Conservation (phyloP, 2,888 invertebrate genomes). For the Nysson spinosus region DNA sequence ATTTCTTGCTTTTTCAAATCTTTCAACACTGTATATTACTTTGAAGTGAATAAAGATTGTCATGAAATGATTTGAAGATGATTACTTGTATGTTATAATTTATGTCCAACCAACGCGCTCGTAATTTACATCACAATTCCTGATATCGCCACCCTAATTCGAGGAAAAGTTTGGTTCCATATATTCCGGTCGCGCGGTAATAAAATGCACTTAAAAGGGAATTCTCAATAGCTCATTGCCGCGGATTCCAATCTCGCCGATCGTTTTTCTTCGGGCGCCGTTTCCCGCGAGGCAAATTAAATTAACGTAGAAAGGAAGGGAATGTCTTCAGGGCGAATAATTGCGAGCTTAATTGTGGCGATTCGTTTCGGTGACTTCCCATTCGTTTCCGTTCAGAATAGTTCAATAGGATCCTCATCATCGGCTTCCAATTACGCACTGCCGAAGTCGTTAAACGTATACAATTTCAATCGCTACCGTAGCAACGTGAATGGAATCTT, state of each 20-base stretch:
- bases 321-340: slow-evolving; percentile 55
- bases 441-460: slow-evolving; percentile 25
- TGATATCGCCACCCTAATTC: slow-evolving; percentile 5
- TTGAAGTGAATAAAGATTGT: too few relatives aligned
- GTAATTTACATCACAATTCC: too few relatives aligned
- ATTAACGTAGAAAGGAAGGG: slow-evolving; percentile 45
- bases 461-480: slow-evolving; percentile 8
- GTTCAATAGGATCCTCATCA: slow-evolving; percentile 42
- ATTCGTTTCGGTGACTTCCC: slow-evolving; percentile 48
- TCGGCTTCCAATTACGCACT: slow-evolving; percentile 33
- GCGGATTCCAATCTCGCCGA: slow-evolving; percentile 48
- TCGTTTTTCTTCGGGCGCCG: slow-evolving; percentile 49
- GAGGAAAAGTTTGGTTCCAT: slow-evolving; percentile 16
- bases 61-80: too few relatives aligned
- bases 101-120: too few relatives aligned
- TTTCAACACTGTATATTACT: too few relatives aligned
- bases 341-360: slow-evolving; percentile 59
- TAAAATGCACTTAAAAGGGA: slow-evolving; percentile 49
- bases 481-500: not conserved
- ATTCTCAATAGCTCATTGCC: slow-evolving; percentile 35
- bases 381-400: slow-evolving; percentile 7
- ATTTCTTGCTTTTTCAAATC: too few relatives aligned
- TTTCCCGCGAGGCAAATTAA: slow-evolving; percentile 59
- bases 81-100: too few relatives aligned
- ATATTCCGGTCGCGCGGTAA: slow-evolving; percentile 9